Evolutionary conservation across 2,888 invertebrate species (phyloP), one percentile per base, ranked within the genome.

Genomic region (Apotomis capreana): DNA sequence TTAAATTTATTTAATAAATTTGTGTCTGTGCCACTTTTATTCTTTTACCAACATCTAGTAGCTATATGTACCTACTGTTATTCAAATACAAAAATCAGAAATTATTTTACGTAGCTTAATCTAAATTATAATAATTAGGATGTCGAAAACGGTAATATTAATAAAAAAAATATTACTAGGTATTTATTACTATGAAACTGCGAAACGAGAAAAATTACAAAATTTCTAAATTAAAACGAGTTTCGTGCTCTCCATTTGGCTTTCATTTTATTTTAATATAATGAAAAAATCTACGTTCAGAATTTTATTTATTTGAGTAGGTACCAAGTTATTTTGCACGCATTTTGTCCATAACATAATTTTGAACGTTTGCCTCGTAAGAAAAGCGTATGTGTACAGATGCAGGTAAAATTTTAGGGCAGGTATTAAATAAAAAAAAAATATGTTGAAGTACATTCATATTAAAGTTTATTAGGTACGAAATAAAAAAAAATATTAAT

Each of bases 181-280:
- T 49, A 62, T 36, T 40, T 6, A 5, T 6, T 6, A 40, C 6
- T 40, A 6, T 6, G 40, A 40, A 40, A 40, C n/a, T 0, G 49
- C 36, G 36, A n/a, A 62, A 51, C 61, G 3, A 62, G 36, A 6
- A 51, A 36, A 51, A 51, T n/a, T 62, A 51, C 61, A 61, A 49
- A 60, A 49, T 46, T 10, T 62, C n/a, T 51, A 61, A 61, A 61
- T 61, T 61, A 61, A 61, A 61, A 61, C n/a, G 60, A 46, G 60
- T 8, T 60, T 46, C 12, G 46, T 46, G 36, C 36, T 49, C 26
- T 51, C 36, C 12, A 36, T 61, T 61, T 36, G 26, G 12, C 44
- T 44, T 49, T 36, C 61, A 61, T 49, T 49, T 26, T 49, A 61
- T 49, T 49, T 26, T 49, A n/a, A 49, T 49, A 49, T 44, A 6